Conservation (phyloP, 2,797 vertebrate species). For the Rallus crepitans region DNA sequence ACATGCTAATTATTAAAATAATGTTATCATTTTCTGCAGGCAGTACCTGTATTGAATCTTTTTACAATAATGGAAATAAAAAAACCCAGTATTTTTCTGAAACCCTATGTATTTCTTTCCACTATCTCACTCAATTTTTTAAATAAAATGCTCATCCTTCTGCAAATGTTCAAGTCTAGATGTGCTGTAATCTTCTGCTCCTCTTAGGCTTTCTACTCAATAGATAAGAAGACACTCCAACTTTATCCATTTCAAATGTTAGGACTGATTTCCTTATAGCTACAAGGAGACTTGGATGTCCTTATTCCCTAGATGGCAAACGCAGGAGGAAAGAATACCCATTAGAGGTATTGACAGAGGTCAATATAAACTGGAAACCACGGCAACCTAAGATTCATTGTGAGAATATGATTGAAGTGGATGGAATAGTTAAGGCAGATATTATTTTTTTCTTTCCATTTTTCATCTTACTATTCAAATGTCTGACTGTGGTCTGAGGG, state of each 20-base stretch:
- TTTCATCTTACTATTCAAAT: not conserved
- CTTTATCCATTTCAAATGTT: not conserved
- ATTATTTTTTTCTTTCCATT: not conserved
- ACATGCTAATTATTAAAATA: not conserved
- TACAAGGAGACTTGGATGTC: not conserved
- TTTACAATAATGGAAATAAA: slow-evolving; percentile 51
- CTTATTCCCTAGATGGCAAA: slow-evolving; percentile 2
- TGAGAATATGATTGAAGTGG: not conserved
- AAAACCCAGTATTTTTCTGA: not conserved
- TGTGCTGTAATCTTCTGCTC: not conserved
- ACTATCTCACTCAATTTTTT: not conserved
- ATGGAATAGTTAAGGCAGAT: not conserved
- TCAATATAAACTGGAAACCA: not conserved
- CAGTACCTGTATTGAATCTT: not conserved
- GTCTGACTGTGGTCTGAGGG: not conserved
- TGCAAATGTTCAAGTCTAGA: not conserved
- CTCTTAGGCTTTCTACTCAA: not conserved
- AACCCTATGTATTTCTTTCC: not conserved
- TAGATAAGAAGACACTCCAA: not conserved
- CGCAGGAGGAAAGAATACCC: not conserved
- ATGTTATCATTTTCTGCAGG: slow-evolving; percentile 36
- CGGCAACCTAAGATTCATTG: not conserved
- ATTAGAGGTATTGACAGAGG: not conserved
- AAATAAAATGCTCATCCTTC: not conserved
- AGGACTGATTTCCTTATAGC: slow-evolving; percentile 8